phyloP scores from a whole-genome alignment of 2,113 vertebrate species.

The Siniperca knerii region DNA sequence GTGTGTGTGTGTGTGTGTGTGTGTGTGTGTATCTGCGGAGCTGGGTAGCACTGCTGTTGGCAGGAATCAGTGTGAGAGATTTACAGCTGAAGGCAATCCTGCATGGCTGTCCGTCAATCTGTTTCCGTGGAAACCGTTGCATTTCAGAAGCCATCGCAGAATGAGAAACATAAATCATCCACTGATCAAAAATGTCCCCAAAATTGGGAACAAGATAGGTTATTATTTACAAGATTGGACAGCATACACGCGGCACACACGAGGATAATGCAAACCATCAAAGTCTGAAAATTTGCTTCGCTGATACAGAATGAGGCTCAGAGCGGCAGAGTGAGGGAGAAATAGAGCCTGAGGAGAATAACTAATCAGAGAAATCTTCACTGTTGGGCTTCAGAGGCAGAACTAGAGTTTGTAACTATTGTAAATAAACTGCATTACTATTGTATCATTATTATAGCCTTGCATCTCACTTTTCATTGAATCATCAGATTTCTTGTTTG shows the following conservation, averaged over 20 bases:
- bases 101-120: constrained; percentile 62
- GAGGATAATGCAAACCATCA: not conserved
- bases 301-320: not conserved
- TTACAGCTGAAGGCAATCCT: constrained; percentile 67
- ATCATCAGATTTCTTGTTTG: not conserved
- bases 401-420: not conserved
- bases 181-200: not conserved
- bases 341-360: not conserved
- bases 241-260: not conserved
- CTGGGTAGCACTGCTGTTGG: constrained; percentile 44
- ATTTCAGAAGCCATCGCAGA: constrained; percentile 18
- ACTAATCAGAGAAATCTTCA: not conserved
- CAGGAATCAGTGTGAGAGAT: constrained; percentile 47
- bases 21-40: not conserved
- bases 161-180: constrained; percentile 26
- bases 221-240: constrained; percentile 17
- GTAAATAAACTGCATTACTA: constrained; percentile 7
- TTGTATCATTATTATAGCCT: not conserved
- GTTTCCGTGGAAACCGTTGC: constrained; percentile 79
- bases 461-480: constrained; percentile 16
- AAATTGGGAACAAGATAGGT: constrained; percentile 11
- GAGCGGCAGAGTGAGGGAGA: not conserved
- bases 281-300: not conserved
- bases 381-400: not conserved
- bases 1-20: constrained; percentile 35